Base-by-base conservation (phyloP, 2,113 vertebrate species). In the Ranitomeya variabilis region DNA sequence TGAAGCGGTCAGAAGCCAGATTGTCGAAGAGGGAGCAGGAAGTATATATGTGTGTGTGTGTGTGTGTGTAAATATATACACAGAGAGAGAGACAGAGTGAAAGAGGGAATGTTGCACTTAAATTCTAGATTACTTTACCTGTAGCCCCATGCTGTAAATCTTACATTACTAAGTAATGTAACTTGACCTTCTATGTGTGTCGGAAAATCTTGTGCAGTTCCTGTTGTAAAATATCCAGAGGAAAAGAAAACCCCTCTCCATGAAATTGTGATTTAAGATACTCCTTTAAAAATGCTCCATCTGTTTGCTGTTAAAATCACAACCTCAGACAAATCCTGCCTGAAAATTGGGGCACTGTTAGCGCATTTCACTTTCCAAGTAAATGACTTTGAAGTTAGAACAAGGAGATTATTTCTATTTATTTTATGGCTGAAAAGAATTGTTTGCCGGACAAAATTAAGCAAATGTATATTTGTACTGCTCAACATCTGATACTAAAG, bases 281-380 rank as follows among this genome's bases (percentile, higher is more conserved):
- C 55, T 23, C 5, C 8, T 83, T 64, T 12, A 83, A 62, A 83
- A 62, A 74, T 6, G 3, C 6, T 52, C 37, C 85, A 87, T 87
- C 37, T 87, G 85, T 79, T 87, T 69, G 37, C 73, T 77, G 54
- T 87, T 80, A 80, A 19, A 87, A 87, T 67, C 85, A 87, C 74
- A 78, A 62, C 12, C 11, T 78, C n/a, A 67, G 51, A 67, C 74
- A 87, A 66, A 67, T 78, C 76, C 37, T 31, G 52, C 18, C 73
- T 64, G 19, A 4, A 77, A 14, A 51, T 86, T 37, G 21, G 23
- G 37, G 45, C 37, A 26, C 1, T 15, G 11, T 76, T 77, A 19
- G 66, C 66, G 31, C 51, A 84, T 55, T 83, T 67, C 13, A 21
- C 31, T 31, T 81, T 64, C 52, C 19, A 81, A 64, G 16, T 62